Percentiles rank a stretch among this genome's conserved stretches.
Evolutionary conservation across 2,888 invertebrate genomes (phyloP).

Genomic region (Ichneumoninae sp.): DNA sequence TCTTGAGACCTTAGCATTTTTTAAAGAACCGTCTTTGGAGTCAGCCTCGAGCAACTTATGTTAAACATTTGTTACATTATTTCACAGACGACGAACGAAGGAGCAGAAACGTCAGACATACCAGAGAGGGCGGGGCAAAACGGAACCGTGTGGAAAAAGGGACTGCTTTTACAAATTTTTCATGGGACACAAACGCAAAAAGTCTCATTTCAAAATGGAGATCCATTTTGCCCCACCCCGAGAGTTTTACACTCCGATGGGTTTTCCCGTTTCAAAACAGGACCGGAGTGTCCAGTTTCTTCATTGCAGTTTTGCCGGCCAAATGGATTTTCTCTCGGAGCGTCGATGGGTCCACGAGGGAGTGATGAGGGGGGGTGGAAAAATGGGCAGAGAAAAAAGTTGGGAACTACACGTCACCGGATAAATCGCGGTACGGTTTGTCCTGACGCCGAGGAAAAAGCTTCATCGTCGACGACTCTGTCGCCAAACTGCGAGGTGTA

Average conservation of each 20-base stretch:
- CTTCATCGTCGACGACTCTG: not conserved
- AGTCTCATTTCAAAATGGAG: no score
- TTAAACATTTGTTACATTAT: no score
- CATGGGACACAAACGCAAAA: no score
- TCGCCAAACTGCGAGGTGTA: slow-evolving; percentile 7
- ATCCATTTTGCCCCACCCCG: no score
- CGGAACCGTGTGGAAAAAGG: no score
- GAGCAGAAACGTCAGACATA: no score
- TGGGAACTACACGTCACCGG: slow-evolving; percentile 30
- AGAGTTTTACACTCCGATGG: not conserved
- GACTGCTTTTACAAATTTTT: no score
- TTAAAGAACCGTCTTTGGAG: not conserved
- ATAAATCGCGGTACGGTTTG: slow-evolving; percentile 37
- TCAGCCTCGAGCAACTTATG: not conserved
- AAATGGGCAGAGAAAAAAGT: slow-evolving; percentile 19
- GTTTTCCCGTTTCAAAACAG: not conserved
- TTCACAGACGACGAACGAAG: no score
- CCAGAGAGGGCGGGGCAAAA: no score
- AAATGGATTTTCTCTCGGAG: slow-evolving; percentile 8
- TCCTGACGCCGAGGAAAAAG: slow-evolving; percentile 17
- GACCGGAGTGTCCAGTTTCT: not conserved
- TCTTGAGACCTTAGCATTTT: not conserved
- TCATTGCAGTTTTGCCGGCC: not conserved
- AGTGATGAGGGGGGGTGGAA: not conserved
- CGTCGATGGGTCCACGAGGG: not conserved